These are phyloP conservation scores for Phalera bucephala DNA, from an alignment of 2,888 invertebrate genomes.

Conservation along the genomic window DNA sequence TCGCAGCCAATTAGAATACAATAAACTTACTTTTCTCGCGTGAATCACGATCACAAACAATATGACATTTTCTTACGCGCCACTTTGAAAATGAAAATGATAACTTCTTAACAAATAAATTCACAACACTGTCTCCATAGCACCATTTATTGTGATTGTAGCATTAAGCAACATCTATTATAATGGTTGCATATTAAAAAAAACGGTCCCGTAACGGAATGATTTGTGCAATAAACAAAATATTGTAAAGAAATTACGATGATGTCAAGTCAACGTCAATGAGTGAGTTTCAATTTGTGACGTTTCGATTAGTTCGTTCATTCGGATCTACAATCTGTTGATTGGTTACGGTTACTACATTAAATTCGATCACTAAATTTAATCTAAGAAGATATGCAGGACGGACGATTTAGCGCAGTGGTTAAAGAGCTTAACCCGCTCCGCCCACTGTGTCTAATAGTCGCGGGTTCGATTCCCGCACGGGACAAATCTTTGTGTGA, in stretches of 20 bases:
- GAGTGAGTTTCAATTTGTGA: too few species aligned
- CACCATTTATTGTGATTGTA: constrained; percentile 10
- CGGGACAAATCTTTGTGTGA: too few species aligned
- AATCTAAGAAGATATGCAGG: too few species aligned
- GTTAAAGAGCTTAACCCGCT: too few species aligned
- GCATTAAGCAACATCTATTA: background rate
- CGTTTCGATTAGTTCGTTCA: too few species aligned
- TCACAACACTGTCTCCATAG: constrained; percentile 5
- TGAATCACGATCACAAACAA: constrained; percentile 10
- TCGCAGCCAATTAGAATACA: constrained; percentile 33
- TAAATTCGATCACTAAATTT: too few species aligned
- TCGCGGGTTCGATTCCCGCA: too few species aligned
- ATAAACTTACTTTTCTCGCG: constrained; percentile 26
- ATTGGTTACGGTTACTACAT: too few species aligned
- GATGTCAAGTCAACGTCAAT: constrained; percentile 6
- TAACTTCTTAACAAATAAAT: constrained; percentile 5
- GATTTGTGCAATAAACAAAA: background rate
- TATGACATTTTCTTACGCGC: constrained; percentile 13
- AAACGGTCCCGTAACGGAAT: background rate
- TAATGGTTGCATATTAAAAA: background rate
- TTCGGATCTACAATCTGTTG: too few species aligned
- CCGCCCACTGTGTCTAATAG: too few species aligned
- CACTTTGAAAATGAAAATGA: constrained; percentile 8
- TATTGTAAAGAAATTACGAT: background rate
- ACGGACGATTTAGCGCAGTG: too few species aligned